Conservation (phyloP, 2,888 invertebrate genomes). For the Microchrysa polita region DNA sequence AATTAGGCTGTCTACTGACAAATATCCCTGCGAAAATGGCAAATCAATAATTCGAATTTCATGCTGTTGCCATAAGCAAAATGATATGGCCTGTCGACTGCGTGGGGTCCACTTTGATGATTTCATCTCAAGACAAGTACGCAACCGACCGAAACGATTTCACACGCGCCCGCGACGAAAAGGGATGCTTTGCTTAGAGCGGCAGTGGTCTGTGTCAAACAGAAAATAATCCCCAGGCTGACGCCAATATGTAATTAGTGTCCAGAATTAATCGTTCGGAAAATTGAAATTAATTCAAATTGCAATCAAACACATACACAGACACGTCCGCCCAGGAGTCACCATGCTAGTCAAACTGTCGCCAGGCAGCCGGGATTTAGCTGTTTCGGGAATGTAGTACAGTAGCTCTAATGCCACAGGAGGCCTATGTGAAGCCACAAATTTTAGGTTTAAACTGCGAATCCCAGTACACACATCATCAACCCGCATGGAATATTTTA, state of each 20-base stretch:
- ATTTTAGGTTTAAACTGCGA: too few species aligned
- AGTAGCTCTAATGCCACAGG: neutral
- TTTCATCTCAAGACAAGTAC: too few species aligned
- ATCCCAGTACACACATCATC: conserved; percentile 1
- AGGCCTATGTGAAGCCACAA: neutral
- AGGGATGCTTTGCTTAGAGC: too few species aligned
- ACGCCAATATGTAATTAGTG: conserved; percentile 23
- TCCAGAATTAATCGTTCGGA: conserved; percentile 35
- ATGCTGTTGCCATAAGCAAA: too few species aligned
- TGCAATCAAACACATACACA: conserved; percentile 15
- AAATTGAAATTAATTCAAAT: conserved; percentile 35
- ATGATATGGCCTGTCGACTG: too few species aligned
- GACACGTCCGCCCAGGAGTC: neutral
- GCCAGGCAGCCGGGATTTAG: too few species aligned
- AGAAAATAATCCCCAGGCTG: neutral
- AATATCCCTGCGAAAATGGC: neutral
- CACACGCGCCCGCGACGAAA: too few species aligned
- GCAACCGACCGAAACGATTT: too few species aligned
- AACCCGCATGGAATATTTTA: conserved; percentile 46
- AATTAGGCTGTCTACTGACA: conserved; percentile 4
- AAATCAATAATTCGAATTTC: conserved; percentile 22
- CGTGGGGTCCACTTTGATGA: too few species aligned
- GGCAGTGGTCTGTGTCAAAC: neutral
- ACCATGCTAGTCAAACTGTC: too few species aligned
- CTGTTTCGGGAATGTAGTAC: neutral